Conservation (phyloP, 2,888 invertebrate genomes). For the Drosophila mayaguana region DNA sequence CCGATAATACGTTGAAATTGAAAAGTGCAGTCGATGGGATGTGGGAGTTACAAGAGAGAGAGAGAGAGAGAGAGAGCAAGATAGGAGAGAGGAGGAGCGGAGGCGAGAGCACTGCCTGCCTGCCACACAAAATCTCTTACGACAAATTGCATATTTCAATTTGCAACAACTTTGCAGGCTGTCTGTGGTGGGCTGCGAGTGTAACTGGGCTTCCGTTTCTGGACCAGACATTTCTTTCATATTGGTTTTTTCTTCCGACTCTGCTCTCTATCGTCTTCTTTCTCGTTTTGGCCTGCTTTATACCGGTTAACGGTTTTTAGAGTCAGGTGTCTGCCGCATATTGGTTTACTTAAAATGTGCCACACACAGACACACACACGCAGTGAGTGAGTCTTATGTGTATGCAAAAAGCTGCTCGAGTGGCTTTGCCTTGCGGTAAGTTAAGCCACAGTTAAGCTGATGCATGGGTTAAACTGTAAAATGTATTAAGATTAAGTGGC, state of each 20-base stretch:
- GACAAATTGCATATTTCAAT: slow-evolving; percentile 82
- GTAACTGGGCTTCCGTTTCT: slow-evolving; percentile 49
- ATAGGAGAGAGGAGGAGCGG: not conserved
- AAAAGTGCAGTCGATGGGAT: slow-evolving; percentile 38
- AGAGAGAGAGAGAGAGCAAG: no score
- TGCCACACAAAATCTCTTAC: slow-evolving; percentile 77
- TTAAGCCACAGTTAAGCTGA: slow-evolving; percentile 75
- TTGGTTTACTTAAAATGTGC: slow-evolving; percentile 73
- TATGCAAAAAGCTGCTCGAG: slow-evolving; percentile 53
- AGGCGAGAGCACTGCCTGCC: not conserved
- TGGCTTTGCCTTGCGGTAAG: slow-evolving; percentile 56
- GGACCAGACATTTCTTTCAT: slow-evolving; percentile 46
- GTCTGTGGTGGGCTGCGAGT: slow-evolving; percentile 33
- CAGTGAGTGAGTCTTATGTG: slow-evolving; percentile 2
- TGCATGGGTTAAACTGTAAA: slow-evolving; percentile 78
- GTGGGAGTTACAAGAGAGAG: not conserved
- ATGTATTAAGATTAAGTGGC: slow-evolving; percentile 78
- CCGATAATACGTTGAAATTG: slow-evolving; percentile 81
- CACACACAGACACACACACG: slow-evolving; percentile 14
- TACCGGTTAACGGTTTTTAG: slow-evolving; percentile 52
- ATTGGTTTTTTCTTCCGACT: slow-evolving; percentile 10
- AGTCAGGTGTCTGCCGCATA: slow-evolving; percentile 74
- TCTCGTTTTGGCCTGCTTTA: slow-evolving; percentile 36
- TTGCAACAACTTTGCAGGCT: slow-evolving; percentile 71
- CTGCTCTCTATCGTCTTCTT: not conserved